Evolutionary conservation across 2,797 vertebrate species (phyloP).

Genomic region (Lycodopsis pacificus): DNA sequence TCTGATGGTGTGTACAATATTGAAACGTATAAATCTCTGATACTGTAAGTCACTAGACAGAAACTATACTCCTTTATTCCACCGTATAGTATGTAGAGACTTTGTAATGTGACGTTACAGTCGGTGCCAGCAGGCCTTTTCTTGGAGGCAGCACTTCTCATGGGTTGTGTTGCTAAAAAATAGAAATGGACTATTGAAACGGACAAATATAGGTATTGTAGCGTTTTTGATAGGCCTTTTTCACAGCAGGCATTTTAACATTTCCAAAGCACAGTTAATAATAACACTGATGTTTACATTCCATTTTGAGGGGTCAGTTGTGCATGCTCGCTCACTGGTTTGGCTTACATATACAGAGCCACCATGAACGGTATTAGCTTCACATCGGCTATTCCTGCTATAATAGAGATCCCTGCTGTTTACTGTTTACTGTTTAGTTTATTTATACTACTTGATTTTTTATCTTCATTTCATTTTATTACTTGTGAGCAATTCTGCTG

Average conservation of each 20-base stretch:
- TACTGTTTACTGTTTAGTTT: too few relatives aligned
- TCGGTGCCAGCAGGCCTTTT: not conserved
- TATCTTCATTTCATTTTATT: too few relatives aligned
- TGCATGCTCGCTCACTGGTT: not conserved
- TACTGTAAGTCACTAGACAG: slow-evolving; percentile 66
- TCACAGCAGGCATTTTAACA: not conserved
- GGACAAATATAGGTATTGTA: not conserved
- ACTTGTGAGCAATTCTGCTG: too few relatives aligned
- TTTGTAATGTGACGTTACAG: not conserved
- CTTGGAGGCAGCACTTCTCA: not conserved
- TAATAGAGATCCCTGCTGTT: too few relatives aligned
- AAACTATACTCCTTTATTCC: not conserved
- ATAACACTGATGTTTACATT: not conserved
- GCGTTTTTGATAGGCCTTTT: not conserved
- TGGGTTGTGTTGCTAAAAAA: not conserved
- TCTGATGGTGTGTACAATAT: slow-evolving; percentile 86
- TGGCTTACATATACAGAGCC: not conserved
- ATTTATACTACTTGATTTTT: too few relatives aligned
- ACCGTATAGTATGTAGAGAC: not conserved
- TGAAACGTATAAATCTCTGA: slow-evolving; percentile 78
- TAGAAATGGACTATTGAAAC: not conserved
- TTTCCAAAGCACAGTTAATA: not conserved
- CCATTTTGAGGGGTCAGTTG: not conserved
- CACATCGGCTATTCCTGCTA: not conserved
- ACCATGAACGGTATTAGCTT: not conserved